Base-by-base conservation (phyloP, 64 coral and sea anemone genomes). In the Exaiptasia diaphana region DNA sequence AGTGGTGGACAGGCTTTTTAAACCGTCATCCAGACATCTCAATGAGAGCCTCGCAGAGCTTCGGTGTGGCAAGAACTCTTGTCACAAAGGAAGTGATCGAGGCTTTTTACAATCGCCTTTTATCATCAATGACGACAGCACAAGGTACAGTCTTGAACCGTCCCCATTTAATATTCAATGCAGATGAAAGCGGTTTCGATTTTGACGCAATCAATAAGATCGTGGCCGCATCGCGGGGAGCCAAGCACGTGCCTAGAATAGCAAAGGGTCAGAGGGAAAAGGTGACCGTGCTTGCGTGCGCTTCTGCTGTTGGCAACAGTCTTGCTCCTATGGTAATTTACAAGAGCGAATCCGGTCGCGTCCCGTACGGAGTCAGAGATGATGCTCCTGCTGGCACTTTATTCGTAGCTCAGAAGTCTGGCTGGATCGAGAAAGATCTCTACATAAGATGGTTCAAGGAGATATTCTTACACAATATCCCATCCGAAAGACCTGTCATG, bases 11-110 rank as follows among this genome's bases (percentile, higher is more conserved):
- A 12, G 38, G 23, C 10, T 78, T 78, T 61, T 7, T 61, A 24
- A 78, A 78, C n/a, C 48, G 52, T 0, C 53, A 78, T 38, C 54
- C 50, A 42, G 44, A 78, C 38, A 39, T 78, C 60, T 78, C 23
- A 37, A 8, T 10, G 5, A 31, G 27, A 2, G n/a, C 33, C 5
- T 59, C 73, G n/a, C 45, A 55, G 30, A 45, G 14, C 22, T 29
- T 23, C 11, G 28, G 5, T 4, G 20, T 38, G 70, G 30, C 6
- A 49, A 38, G 48, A 26, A 74, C 24, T 6, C 41, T 48, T 38
- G 43, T 46, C 15, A 46, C 43, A 46, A 46, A n/a, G n/a, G 43
- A 46, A 44, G 48, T n/a, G 9, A 69, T 69, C 3, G 65, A 69
- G 33, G 10, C 35, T 2, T 38, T 69, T 34, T 69, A 37, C 34